A percentile compares a stretch with the other conserved stretches of the same genome.
Conservation (phyloP, 2,113 vertebrate species). For the Phalacrocorax carbo region DNA sequence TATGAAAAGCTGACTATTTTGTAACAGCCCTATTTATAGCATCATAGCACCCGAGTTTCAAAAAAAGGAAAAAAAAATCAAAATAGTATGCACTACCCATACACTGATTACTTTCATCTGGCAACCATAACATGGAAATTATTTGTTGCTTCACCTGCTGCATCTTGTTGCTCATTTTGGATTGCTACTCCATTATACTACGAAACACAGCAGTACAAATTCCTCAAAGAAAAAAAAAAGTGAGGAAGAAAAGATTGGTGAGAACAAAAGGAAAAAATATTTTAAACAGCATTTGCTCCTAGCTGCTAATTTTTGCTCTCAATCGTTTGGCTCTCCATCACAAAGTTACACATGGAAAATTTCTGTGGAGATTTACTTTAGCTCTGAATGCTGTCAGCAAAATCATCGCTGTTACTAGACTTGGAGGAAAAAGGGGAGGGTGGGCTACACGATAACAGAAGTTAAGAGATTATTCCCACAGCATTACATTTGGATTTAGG, state of each 20-base stretch:
- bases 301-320: background rate
- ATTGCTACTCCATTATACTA: background rate
- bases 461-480: background rate
- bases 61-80: background rate
- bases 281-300: background rate
- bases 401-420: background rate
- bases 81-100: background rate
- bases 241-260: background rate
- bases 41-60: background rate
- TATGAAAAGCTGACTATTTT: background rate
- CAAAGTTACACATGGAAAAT: background rate
- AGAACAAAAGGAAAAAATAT: background rate
- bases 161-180: background rate
- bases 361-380: background rate
- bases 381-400: background rate
- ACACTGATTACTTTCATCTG: background rate
- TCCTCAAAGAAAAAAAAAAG: background rate
- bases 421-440: background rate
- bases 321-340: background rate
- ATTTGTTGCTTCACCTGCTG: background rate
- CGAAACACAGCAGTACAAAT: background rate
- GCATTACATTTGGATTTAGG: background rate
- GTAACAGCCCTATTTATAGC: background rate
- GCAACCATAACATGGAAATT: background rate
- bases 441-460: background rate